Evolutionary conservation across 2,113 vertebrate species (phyloP), one percentile per base, ranked within the genome.

Genomic region (Cinclus mexicanus): DNA sequence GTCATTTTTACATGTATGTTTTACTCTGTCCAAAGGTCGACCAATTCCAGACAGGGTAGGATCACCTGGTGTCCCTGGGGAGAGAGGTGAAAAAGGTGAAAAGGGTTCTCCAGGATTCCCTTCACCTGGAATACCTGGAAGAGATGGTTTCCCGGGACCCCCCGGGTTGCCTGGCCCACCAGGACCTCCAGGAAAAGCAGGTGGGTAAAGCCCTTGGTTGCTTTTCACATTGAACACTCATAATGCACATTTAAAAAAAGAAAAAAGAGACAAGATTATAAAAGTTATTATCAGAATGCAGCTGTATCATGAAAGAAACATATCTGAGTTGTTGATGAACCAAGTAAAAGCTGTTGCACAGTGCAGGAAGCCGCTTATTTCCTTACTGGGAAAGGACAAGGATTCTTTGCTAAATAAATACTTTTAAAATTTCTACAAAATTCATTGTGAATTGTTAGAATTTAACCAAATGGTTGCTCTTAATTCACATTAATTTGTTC

Each of bases 41-140:
- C 78, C 97, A 2, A 3, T 95, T 53, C 97, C 98, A 46, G 99
- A 98, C 3, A 97, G 97, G 55, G 42, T 52, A 37, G 99, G 99
- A 83, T 97, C 98, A 35, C 98, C 93, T 14, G 99, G 99, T 69
- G 95, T 97, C 46, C 98, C 98, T 53, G 99, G 99, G 15, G 97
- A 98, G 17, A 77, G 96, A 83, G 99, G 99, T 61, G 98, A 98
- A 96, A 99, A 98, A 91, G 99, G 99, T 67, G 98, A 99, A 65
- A 97, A 68, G 31, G 99, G 99, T 41, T 23, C 92, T 31, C 98
- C 99, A 1, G 99, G 99, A 28, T 64, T 93, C 37, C 97, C 99
- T 78, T 94, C 99, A 33, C 96, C 96, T 9, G 99, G 99, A 81
- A 97, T 91, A 8, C 98, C 98, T 64, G 99, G 99, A 95, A 97